Percentiles rank a stretch among this genome's conserved stretches.
Evolutionary conservation across 2,113 vertebrate species (phyloP).

Genomic region (Ranitomeya variabilis): DNA sequence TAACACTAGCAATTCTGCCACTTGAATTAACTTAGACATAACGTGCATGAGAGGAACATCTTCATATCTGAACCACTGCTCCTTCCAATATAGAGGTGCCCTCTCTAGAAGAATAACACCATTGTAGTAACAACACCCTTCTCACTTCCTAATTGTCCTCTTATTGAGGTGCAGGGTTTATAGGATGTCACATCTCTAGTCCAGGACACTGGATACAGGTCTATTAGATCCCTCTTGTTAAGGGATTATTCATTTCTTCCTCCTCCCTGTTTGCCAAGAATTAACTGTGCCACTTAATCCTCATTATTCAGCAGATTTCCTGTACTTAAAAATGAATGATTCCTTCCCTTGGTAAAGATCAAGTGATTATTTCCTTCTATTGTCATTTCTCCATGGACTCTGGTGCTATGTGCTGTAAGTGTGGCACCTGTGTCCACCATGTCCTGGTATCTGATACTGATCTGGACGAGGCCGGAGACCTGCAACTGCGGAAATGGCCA

Average conservation of each 20-base stretch:
- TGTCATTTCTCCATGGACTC: no score
- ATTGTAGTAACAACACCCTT: not conserved
- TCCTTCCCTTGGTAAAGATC: conserved; percentile 16
- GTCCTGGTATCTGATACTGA: no score
- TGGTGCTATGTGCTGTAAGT: no score
- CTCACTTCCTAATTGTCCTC: not conserved
- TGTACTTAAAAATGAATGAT: conserved; percentile 37
- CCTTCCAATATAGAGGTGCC: no score
- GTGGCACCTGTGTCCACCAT: no score
- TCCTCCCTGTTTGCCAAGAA: conserved; percentile 55
- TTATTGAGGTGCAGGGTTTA: not conserved
- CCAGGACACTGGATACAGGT: conserved; percentile 14
- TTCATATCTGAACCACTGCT: no score
- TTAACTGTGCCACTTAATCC: conserved; percentile 39
- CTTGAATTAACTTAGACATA: no score
- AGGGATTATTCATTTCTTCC: conserved; percentile 52
- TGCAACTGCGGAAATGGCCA: no score
- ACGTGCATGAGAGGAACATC: no score
- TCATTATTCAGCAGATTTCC: conserved; percentile 52
- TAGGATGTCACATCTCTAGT: not conserved
- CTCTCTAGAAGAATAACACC: no score
- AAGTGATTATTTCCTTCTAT: not conserved
- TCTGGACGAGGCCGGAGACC: no score
- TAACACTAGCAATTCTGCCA: no score
- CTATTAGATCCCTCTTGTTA: conserved; percentile 55